Conservation (phyloP, 2,113 vertebrate species). For the Grammomys surdaster region DNA sequence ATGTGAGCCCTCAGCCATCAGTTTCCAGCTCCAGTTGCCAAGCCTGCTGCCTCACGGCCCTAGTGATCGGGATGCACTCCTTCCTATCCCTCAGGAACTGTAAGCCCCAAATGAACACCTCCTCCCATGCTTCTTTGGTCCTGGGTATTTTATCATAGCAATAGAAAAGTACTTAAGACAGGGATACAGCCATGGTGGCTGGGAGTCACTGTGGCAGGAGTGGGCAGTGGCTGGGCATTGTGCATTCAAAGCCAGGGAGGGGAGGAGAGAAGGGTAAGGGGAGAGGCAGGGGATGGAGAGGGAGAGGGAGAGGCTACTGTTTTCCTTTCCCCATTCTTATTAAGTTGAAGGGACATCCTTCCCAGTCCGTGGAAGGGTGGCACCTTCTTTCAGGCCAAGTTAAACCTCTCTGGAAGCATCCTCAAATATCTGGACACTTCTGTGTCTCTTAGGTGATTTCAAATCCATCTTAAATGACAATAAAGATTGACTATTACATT, state of each 20-base stretch:
- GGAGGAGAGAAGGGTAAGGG: too few relatives aligned
- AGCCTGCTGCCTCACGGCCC: background rate
- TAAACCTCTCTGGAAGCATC: background rate
- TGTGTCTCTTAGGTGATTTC: background rate
- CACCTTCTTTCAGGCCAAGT: background rate
- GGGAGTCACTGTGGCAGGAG: background rate
- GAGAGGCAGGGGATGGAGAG: too few relatives aligned
- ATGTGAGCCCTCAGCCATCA: background rate
- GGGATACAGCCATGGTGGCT: background rate
- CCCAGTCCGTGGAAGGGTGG: background rate
- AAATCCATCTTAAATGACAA: background rate
- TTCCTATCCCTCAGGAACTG: too few relatives aligned
- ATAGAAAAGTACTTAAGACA: background rate
- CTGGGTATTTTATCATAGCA: background rate
- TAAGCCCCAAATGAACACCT: background rate
- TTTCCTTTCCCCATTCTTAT: background rate
- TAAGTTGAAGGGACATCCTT: background rate
- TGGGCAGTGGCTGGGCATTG: background rate
- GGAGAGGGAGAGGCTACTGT: background rate
- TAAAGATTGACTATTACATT: background rate
- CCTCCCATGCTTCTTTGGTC: background rate
- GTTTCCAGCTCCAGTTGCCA: background rate
- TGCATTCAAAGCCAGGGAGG: background rate
- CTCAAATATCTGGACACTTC: background rate
- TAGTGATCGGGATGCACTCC: too few relatives aligned